phyloP scores from a whole-genome alignment of 2,888 invertebrate genomes.

The Drosophila neonasuta region DNA sequence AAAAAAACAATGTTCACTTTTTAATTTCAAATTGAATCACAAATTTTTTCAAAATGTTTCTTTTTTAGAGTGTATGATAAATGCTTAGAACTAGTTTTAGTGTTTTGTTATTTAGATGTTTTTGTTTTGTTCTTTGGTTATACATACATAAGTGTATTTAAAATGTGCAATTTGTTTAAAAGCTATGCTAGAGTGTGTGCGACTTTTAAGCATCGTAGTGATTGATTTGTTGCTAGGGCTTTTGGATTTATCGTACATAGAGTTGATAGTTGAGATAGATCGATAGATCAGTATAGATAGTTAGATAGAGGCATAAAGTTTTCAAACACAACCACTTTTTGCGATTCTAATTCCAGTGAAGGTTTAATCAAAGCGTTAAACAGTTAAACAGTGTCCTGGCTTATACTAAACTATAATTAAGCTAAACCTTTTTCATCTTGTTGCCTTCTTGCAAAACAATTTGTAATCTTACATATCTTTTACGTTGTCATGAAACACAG shows the following conservation, averaged over 20 bases:
- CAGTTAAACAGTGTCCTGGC: constrained; percentile 27
- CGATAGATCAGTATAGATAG: constrained; percentile 16
- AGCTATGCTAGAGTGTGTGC: constrained; percentile 46
- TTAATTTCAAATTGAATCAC: constrained; percentile 74
- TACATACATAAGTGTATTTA: constrained; percentile 36
- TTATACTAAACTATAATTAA: constrained; percentile 45
- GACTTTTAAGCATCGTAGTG: constrained; percentile 40
- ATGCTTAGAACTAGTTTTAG: constrained; percentile 61
- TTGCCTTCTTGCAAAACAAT: constrained; percentile 38
- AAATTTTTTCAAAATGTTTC: constrained; percentile 66
- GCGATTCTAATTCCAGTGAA: constrained; percentile 54
- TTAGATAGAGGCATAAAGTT: constrained; percentile 66
- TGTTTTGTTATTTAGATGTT: constrained; percentile 23
- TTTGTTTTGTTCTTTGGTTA: constrained; percentile 22
- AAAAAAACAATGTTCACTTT: constrained; percentile 55
- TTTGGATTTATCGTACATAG: constrained; percentile 33
- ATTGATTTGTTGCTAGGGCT: constrained; percentile 34
- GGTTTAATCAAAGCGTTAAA: constrained; percentile 51
- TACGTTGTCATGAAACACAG: constrained; percentile 79
- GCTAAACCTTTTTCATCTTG: constrained; percentile 27
- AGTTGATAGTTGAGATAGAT: constrained; percentile 27
- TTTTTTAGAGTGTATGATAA: constrained; percentile 45
- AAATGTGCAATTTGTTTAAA: constrained; percentile 52
- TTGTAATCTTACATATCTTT: constrained; percentile 50
- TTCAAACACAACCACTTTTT: constrained; percentile 68